Percentiles rank a stretch among this genome's conserved stretches.
These are phyloP conservation scores for Corvus hawaiiensis DNA, from an alignment of 2,113 vertebrate genomes.

Conservation along the genomic window DNA sequence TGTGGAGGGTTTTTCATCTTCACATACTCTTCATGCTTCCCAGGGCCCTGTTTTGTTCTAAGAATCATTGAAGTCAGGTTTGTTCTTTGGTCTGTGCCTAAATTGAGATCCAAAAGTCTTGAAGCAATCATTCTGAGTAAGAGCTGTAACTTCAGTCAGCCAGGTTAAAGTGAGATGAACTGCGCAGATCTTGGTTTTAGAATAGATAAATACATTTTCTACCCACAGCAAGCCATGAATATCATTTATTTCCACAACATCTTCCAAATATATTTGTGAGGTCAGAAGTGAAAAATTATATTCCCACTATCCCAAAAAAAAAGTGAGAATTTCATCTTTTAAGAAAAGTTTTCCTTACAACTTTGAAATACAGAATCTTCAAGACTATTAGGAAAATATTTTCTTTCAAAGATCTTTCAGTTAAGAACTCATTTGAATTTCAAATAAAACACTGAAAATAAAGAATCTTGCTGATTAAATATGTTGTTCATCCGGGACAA, in stretches of 20 bases:
- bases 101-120: background rate
- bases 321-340: background rate
- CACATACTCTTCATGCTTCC: background rate
- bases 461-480: background rate
- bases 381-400: background rate
- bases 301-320: background rate
- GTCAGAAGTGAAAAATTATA: background rate
- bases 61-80: background rate
- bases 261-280: background rate
- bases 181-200: background rate
- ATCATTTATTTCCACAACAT: background rate
- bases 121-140: background rate
- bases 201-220: background rate
- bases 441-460: background rate
- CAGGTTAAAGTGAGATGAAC: background rate
- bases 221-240: background rate
- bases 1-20: background rate
- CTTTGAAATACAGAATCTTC: background rate
- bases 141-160: background rate
- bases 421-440: background rate
- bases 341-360: background rate
- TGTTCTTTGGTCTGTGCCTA: background rate
- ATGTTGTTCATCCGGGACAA: background rate
- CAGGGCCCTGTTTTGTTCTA: background rate
- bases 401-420: background rate